These are phyloP conservation scores for Trachythela sp. DNA, from an alignment of 64 coral and sea anemone species.

Conservation along the genomic window DNA sequence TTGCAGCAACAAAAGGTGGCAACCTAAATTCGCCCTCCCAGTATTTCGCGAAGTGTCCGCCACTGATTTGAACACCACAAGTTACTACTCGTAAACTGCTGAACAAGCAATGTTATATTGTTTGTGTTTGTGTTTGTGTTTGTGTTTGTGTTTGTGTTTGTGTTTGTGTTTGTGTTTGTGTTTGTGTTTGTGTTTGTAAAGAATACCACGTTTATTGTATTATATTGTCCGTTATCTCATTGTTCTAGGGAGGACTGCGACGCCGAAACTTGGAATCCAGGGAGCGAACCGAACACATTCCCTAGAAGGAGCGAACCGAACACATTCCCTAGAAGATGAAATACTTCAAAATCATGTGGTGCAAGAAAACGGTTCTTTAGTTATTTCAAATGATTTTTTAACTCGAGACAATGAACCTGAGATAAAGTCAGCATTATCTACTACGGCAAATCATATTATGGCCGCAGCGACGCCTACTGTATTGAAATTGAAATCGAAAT, in stretches of 20 bases:
- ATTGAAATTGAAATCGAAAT: neutral
- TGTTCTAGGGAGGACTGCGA: neutral
- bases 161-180: no score
- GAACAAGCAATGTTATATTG: no score
- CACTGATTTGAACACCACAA: no score
- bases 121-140: no score
- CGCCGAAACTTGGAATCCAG: neutral
- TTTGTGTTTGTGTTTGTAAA: no score
- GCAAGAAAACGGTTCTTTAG: neutral
- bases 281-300: neutral
- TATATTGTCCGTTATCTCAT: neutral
- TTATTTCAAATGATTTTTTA: constrained; percentile 20
- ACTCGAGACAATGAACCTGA: neutral
- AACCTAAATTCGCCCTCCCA: no score
- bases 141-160: no score
- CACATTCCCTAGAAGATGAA: neutral
- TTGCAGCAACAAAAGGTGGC: no score
- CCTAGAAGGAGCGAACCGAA: neutral
- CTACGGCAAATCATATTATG: neutral
- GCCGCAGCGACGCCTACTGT: neutral
- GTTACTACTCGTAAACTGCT: no score
- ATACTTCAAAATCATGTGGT: neutral
- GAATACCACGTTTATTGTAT: no score
- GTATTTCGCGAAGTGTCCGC: no score
- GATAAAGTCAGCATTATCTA: neutral